These are phyloP conservation scores for Megaceryle maxima DNA, from an alignment of 2,113 vertebrate genomes.

Conservation along the genomic window DNA sequence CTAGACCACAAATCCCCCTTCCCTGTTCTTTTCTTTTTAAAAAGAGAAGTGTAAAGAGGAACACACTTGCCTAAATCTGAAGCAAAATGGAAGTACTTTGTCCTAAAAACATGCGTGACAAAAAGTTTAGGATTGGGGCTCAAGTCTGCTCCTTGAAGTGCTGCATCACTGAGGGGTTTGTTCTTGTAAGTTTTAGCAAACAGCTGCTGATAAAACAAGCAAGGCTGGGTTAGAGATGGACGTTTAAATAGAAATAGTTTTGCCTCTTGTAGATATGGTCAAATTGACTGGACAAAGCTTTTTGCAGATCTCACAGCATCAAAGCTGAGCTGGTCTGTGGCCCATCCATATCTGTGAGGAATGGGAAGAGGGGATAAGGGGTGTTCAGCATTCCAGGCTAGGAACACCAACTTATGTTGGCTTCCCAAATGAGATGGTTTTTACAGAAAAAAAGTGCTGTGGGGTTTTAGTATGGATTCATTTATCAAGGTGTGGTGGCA, in stretches of 20 bases:
- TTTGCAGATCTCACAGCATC: background rate
- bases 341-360: background rate
- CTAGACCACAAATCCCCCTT: background rate
- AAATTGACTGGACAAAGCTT: background rate
- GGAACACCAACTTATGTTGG: background rate
- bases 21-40: background rate
- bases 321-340: background rate
- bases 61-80: fast-evolving
- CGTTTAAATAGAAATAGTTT: background rate
- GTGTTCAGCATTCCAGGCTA: background rate
- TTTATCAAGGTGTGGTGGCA: background rate
- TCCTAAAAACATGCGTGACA: fast-evolving
- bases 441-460: background rate
- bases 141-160: background rate
- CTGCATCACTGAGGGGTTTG: background rate
- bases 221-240: background rate
- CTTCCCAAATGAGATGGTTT: background rate
- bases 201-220: background rate
- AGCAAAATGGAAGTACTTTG: background rate
- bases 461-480: too few species aligned
- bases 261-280: background rate
- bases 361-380: background rate
- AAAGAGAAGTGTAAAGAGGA: background rate
- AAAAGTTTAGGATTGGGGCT: background rate
- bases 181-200: background rate